phyloP scores from a whole-genome alignment of 2,113 vertebrate species.

The Aleadryas rufinucha region DNA sequence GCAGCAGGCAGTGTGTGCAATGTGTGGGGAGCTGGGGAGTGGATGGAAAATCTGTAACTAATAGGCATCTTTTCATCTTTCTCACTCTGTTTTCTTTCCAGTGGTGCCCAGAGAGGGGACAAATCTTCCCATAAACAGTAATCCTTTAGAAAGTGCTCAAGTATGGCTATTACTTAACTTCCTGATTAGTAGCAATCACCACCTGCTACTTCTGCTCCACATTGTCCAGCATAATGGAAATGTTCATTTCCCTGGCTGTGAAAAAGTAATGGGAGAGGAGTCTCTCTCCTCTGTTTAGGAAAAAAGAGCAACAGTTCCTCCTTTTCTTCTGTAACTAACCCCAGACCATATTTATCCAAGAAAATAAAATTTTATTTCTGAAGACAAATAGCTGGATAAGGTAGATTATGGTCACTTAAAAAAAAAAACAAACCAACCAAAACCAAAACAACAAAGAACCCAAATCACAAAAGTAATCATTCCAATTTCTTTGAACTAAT shows the following conservation, averaged over 20 bases:
- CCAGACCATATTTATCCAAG: not conserved
- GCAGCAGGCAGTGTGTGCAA: not conserved
- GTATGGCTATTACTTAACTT: conserved; percentile 36
- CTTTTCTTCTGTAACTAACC: conserved; percentile 4
- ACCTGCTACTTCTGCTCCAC: conserved; percentile 49
- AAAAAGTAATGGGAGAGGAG: conserved; percentile 37
- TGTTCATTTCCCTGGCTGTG: conserved; percentile 24
- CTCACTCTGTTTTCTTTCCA: not conserved
- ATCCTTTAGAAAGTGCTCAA: conserved; percentile 43
- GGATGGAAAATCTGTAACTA: not conserved
- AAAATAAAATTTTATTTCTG: conserved; percentile 20
- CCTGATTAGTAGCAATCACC: conserved; percentile 43
- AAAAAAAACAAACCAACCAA: not conserved
- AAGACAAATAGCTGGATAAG: not conserved
- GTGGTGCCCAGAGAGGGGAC: not conserved
- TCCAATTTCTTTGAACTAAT: not conserved
- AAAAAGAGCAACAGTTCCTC: conserved; percentile 44
- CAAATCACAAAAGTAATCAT: not conserved
- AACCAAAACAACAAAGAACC: not conserved
- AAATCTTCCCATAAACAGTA: conserved; percentile 27
- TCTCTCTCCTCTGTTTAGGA: not conserved
- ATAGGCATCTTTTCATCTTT: conserved; percentile 22
- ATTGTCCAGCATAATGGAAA: conserved; percentile 45
- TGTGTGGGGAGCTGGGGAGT: not conserved
- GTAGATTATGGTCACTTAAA: not conserved